These are phyloP conservation scores for Globicephala melas DNA, from an alignment of 2,113 vertebrate genomes.

Conservation along the genomic window DNA sequence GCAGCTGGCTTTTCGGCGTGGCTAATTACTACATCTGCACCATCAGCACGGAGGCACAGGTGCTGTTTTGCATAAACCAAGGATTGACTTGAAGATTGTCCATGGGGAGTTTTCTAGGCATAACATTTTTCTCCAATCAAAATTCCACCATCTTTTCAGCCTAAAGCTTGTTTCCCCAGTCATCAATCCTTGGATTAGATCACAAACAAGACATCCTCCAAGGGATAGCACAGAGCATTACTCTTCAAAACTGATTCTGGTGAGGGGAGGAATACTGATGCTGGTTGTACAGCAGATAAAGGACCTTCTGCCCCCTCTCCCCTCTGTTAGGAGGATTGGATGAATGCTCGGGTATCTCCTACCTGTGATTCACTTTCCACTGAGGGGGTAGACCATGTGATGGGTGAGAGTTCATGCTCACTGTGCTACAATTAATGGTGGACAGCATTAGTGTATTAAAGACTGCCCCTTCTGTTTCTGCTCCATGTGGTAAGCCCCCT, in stretches of 20 bases:
- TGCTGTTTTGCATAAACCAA: slow-evolving; percentile 36
- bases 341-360: background rate
- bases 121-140: slow-evolving; percentile 38
- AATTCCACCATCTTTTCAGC: slow-evolving; percentile 5
- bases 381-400: background rate
- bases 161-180: background rate
- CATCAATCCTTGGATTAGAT: background rate
- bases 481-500: background rate
- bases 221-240: background rate
- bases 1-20: background rate
- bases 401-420: background rate
- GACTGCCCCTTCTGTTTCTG: background rate
- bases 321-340: background rate
- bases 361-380: background rate
- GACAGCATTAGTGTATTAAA: background rate
- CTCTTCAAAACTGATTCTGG: background rate
- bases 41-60: slow-evolving; percentile 50
- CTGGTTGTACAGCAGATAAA: background rate
- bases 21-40: slow-evolving; percentile 32
- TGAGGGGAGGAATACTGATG: background rate
- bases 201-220: background rate
- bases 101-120: background rate
- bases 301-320: background rate
- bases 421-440: background rate
- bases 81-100: background rate